Evolutionary conservation across 2,888 invertebrate species (phyloP).

Genomic region (Nyleta sp.): DNA sequence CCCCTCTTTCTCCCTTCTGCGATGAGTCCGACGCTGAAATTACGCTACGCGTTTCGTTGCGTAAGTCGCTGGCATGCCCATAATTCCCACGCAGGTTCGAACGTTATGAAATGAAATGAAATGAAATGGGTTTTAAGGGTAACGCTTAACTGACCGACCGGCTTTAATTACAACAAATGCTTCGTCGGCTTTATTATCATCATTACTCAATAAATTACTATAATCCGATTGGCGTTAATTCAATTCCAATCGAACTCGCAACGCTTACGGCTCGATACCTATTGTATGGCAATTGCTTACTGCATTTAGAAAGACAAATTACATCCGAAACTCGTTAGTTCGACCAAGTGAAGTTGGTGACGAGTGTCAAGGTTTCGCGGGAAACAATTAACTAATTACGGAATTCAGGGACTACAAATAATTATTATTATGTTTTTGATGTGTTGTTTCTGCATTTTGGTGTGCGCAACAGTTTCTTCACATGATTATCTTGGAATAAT

Average conservation of each 20-base stretch:
- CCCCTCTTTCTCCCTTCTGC: slow-evolving; percentile 2
- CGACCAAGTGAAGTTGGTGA: neutral
- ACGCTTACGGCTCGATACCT: neutral
- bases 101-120: slow-evolving; percentile 22
- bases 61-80: neutral
- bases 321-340: slow-evolving; percentile 26
- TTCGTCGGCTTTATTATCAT: neutral
- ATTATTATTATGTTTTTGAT: too few species aligned
- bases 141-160: slow-evolving; percentile 23
- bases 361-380: slow-evolving; percentile 2
- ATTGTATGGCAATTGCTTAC: neutral
- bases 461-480: too few species aligned
- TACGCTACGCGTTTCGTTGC: slow-evolving; percentile 25
- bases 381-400: neutral
- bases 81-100: slow-evolving; percentile 34
- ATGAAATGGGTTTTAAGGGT: slow-evolving; percentile 19
- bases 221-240: neutral
- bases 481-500: too few species aligned
- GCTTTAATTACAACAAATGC: slow-evolving; percentile 21
- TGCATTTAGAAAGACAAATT: slow-evolving; percentile 20
- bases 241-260: slow-evolving; percentile 6
- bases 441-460: too few species aligned
- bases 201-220: slow-evolving; percentile 9
- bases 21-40: slow-evolving; percentile 27
- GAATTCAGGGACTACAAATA: too few species aligned